These are phyloP conservation scores for Drosophila anceps DNA, from an alignment of 2,888 invertebrate genomes.

Conservation along the genomic window DNA sequence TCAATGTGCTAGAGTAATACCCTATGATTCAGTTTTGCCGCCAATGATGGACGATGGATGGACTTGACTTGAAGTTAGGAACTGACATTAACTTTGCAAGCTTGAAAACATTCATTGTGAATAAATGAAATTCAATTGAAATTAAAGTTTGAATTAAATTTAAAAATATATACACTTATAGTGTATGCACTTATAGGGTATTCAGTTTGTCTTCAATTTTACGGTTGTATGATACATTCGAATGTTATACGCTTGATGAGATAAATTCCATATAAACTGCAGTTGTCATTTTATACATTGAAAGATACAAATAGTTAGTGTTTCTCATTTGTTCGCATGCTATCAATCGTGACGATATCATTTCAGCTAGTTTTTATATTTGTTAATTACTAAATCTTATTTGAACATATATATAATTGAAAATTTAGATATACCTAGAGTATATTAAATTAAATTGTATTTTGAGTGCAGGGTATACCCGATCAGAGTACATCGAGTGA, in stretches of 20 bases:
- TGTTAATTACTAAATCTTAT: not conserved
- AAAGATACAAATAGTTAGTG: too few species aligned
- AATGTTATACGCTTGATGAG: not conserved
- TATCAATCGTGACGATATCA: not conserved
- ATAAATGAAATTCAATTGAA: not conserved
- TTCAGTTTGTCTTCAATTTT: not conserved
- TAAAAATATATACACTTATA: too few species aligned
- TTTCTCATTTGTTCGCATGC: not conserved
- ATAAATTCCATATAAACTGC: not conserved
- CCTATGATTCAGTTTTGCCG: not conserved
- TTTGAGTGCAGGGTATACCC: not conserved
- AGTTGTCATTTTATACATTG: not conserved
- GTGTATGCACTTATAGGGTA: not conserved
- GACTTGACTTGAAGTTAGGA: not conserved
- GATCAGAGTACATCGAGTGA: not conserved
- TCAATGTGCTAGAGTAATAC: conserved; percentile 21
- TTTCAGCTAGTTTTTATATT: not conserved
- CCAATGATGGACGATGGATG: not conserved
- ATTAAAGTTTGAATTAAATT: not conserved
- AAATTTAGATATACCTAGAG: too few species aligned
- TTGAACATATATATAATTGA: too few species aligned
- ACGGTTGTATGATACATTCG: not conserved
- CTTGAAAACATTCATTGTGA: not conserved
- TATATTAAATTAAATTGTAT: not conserved
- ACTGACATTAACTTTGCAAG: not conserved